Conservation (phyloP, 2,113 vertebrate species). For the Solenodon paradoxus region DNA sequence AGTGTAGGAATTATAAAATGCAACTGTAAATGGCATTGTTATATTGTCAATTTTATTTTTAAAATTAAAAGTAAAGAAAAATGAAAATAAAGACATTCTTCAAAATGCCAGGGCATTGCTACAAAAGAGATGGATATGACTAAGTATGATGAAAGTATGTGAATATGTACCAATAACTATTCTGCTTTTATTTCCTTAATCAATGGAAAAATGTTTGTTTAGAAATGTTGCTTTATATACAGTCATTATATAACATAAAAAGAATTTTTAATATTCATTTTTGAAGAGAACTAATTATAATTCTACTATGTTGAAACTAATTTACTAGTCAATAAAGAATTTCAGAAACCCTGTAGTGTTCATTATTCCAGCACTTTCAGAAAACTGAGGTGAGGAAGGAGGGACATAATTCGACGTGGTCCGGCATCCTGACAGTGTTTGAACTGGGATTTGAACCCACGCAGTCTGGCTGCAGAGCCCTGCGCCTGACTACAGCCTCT, state of each 20-base stretch:
- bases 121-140: neutral
- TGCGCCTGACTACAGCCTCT: too few species aligned
- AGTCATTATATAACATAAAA: too few species aligned
- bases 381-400: neutral
- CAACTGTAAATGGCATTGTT: neutral
- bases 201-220: neutral
- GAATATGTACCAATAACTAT: neutral
- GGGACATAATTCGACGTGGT: neutral
- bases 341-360: neutral
- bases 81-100: neutral
- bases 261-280: slow-evolving; percentile 16
- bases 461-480: neutral
- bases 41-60: neutral
- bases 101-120: neutral
- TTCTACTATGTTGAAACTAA: neutral
- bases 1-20: slow-evolving; percentile 18
- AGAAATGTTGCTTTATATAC: neutral
- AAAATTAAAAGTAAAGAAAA: slow-evolving; percentile 33
- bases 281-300: neutral
- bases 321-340: neutral
- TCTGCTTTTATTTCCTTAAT: neutral
- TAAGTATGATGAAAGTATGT: neutral
- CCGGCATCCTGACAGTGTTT: neutral
- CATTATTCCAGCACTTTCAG: neutral
- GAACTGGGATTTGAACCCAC: slow-evolving; percentile 26